phyloP scores from a whole-genome alignment of 2,888 invertebrate species.

The Siphlonurus alternatus region DNA sequence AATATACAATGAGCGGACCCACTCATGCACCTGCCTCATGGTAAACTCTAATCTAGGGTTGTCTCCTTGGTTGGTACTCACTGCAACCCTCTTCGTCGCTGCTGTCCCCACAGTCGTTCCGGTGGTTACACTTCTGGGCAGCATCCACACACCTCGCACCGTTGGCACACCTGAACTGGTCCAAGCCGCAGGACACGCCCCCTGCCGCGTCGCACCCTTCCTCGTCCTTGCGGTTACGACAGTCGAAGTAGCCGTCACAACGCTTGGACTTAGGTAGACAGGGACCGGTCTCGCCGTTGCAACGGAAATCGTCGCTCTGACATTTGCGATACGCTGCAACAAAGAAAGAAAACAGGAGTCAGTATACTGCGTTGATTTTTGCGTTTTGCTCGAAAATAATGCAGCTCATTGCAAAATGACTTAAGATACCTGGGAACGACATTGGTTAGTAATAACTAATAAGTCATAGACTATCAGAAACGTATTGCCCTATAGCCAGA shows the following conservation, averaged over 20 bases:
- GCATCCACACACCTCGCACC: constrained; percentile 68
- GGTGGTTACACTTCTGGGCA: constrained; percentile 64
- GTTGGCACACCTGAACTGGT: constrained; percentile 71
- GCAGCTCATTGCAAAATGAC: too few relatives aligned
- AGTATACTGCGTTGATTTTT: background rate
- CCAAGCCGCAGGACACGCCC: constrained; percentile 44
- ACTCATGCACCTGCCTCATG: too few relatives aligned
- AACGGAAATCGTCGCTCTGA: constrained; percentile 72
- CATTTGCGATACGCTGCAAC: constrained; percentile 73
- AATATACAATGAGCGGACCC: too few relatives aligned
- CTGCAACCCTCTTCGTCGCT: constrained; percentile 83
- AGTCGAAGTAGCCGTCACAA: constrained; percentile 85
- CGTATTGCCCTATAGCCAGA: too few relatives aligned
- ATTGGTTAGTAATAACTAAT: too few relatives aligned
- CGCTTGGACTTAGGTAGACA: constrained; percentile 78
- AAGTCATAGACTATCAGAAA: too few relatives aligned
- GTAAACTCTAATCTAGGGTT: too few relatives aligned
- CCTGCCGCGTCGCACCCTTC: constrained; percentile 46
- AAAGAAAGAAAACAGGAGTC: constrained; percentile 14
- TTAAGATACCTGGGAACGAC: too few relatives aligned
- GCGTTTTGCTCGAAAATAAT: too few relatives aligned
- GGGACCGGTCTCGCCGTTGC: constrained; percentile 53
- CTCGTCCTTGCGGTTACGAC: constrained; percentile 69
- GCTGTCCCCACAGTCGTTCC: constrained; percentile 78
- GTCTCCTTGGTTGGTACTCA: too few relatives aligned